Evolutionary conservation across 2,888 invertebrate genomes (phyloP), one percentile per base, ranked within the genome.

Genomic region (Polydesmus complanatus): DNA sequence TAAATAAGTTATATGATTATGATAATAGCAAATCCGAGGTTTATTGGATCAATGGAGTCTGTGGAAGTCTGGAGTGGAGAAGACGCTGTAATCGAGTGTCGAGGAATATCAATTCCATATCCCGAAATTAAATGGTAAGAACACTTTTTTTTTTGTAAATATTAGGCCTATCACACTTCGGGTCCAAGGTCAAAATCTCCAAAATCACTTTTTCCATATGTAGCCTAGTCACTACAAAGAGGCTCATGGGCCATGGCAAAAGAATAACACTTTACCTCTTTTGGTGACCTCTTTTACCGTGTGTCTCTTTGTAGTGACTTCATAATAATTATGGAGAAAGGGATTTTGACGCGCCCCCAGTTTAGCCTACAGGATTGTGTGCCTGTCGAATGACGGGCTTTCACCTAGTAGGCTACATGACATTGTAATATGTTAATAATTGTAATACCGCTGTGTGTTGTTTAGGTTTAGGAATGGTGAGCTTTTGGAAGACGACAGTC

Each of bases 51-150:
- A 23, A 21, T 63, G 5, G 49, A 60, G 27, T 56, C 55, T 49
- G 51, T 62, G 3, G 63, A 62, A 3, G 60, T 62, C 5, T 63
- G 63, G 63, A 50, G 56, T 18, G 90, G 92, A 14, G 81, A 93
- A 58, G 84, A 85, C 11, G 81, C 87, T 54, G 81, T 82, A 64
- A 92, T 87, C 75, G 85, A 87, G 64, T 82, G 91, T 0, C 79
- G 83, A 65, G 88, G 87, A 0, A 80, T 80, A 52, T 89, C 88
- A 21, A 78, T 81, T 63, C 92, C 92, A n/a, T 59, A 63, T 18
- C 72, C 73, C 22, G 67, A 69, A 56, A 68, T 70, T 64, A 67
- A 70, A 57, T 74, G 73, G 73, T 67, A 64, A 27, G 48, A 21
- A 51, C 3, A n/a, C n/a, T n/a, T n/a, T n/a, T n/a, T n/a, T n/a